Percentiles rank a stretch among this genome's conserved stretches.
Conservation (phyloP, 2,797 vertebrate genomes). For the Columba guinea region DNA sequence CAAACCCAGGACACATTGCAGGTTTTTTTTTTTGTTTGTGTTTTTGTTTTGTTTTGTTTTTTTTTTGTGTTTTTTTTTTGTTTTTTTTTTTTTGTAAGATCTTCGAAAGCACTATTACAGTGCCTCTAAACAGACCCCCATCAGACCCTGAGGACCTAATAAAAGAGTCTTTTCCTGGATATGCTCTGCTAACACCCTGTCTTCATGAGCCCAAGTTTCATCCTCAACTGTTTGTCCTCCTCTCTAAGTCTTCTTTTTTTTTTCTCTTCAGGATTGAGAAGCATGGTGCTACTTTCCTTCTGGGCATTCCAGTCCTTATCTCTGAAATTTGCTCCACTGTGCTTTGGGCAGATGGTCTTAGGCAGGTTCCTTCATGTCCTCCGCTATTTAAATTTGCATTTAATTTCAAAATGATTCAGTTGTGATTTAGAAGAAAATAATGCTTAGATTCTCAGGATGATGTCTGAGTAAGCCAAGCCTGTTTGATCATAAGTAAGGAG, state of each 20-base stretch:
- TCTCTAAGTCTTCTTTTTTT: fast-evolving
- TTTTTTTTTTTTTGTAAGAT: background rate
- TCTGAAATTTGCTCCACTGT: background rate
- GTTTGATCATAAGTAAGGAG: background rate
- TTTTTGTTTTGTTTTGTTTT: background rate
- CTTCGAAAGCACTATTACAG: background rate
- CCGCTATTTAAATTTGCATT: background rate
- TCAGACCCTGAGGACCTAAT: background rate
- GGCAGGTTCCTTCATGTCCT: background rate
- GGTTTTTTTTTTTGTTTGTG: too few species aligned
- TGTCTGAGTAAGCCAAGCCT: background rate
- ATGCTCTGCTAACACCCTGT: background rate
- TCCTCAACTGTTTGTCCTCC: background rate
- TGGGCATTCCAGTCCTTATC: background rate
- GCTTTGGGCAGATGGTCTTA: background rate
- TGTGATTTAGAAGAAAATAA: background rate
- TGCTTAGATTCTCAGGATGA: background rate
- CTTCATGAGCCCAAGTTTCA: background rate
- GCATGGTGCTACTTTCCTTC: background rate
- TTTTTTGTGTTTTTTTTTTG: too few species aligned
- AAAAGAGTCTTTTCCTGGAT: background rate
- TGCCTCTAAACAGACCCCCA: background rate
- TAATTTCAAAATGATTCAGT: background rate
- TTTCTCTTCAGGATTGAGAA: background rate
- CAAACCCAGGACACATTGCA: too few species aligned